phyloP scores from a whole-genome alignment of 2,797 vertebrate species.

The Melanogrammus aeglefinus region DNA sequence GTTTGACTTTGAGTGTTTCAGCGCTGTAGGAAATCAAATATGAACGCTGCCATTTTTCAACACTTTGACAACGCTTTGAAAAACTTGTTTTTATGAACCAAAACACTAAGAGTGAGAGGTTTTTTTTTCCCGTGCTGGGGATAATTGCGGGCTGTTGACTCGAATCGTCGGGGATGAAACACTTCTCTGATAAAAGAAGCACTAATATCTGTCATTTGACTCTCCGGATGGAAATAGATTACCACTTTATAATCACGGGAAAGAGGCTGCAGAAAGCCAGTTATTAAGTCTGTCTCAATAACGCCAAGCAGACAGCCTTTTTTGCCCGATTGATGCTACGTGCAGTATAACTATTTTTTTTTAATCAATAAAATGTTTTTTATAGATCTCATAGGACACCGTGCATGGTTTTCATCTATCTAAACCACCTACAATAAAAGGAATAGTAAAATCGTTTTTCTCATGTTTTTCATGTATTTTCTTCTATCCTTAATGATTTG shows the following conservation, averaged over 20 bases:
- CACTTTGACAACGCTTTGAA: not conserved
- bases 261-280: not conserved
- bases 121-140: not conserved
- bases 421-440: too few species aligned
- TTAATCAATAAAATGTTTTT: too few species aligned
- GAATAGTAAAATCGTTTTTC: not conserved
- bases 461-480: not conserved
- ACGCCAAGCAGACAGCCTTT: not conserved
- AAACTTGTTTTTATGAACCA: not conserved
- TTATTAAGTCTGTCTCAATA: not conserved
- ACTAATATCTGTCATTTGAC: conserved; percentile 38
- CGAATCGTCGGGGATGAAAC: not conserved
- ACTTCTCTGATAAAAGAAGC: not conserved
- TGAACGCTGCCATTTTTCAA: not conserved
- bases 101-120: not conserved
- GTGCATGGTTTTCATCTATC: too few species aligned
- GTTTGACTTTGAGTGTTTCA: not conserved
- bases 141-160: not conserved
- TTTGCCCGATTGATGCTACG: not conserved
- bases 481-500: not conserved
- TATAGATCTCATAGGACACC: too few species aligned
- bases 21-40: not conserved
- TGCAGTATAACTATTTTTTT: too few species aligned
- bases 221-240: conserved; percentile 44
- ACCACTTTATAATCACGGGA: not conserved